Base-by-base conservation (phyloP, 2,888 invertebrate genomes). In the Cordilura impudica region DNA sequence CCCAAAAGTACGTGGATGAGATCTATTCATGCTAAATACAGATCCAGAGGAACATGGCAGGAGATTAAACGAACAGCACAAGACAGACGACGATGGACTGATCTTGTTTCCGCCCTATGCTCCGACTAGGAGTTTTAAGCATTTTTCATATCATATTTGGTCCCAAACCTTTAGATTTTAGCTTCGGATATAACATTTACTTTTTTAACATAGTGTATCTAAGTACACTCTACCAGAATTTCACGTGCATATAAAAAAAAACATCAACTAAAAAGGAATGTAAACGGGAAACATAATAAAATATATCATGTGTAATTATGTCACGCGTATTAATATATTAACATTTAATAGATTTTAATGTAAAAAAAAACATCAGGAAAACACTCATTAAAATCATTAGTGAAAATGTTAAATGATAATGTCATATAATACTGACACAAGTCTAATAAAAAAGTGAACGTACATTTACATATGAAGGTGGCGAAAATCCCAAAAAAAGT, bases 331-430 rank as follows among this genome's bases (percentile, higher is more conserved):
- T 47, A 54, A 54, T 70, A n/a, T 78, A 63, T 69, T 75, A 63
- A 66, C 75, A 58, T 75, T 75, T 75, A 79, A 79, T 63, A 76
- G 69, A 70, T 76, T 76, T 76, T 56, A 76, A 70, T 76, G 49
- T 70, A 49, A 56, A 54, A 61, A 45, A 60, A 45, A 47, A 60
- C 7, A 49, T 49, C 29, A 26, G 29, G 54, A 35, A 54, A n/a
- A 53, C 16, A 43, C 19, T n/a, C 5, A 47, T 7, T 47, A 16
- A 26, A 26, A 54, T 47, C 65, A 43, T 29, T 18, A 26, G 51
- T 51, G n/a, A 21, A 58, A 49, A 21, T 56, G n/a, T 18, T 49
- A 35, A 31, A 72, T 65, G 47, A 63, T 31, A 35, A 45, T 47
- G 35, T 39, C 51, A 12, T 47, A 65, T 35, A 49, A 26, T 21